Evolutionary conservation across 2,888 invertebrate species (phyloP).

Genomic region (Nemoura dubitans): DNA sequence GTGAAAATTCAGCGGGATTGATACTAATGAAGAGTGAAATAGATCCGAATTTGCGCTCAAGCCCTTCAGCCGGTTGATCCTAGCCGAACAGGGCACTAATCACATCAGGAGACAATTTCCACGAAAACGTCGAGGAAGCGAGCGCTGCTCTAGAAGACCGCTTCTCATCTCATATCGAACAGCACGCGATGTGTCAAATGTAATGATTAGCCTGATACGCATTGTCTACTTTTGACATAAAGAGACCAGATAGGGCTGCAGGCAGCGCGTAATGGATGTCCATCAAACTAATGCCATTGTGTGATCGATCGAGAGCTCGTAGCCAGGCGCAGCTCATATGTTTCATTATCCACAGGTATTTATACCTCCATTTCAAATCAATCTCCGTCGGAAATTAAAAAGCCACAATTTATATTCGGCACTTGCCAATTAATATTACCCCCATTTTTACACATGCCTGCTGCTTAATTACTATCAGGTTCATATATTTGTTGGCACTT

Average conservation of each 20-base stretch:
- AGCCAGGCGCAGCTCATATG: too few species aligned
- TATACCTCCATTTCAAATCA: neutral
- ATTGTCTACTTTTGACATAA: neutral
- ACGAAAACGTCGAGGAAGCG: neutral
- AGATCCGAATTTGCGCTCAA: neutral
- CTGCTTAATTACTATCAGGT: neutral
- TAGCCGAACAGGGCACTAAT: neutral
- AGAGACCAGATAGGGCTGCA: neutral
- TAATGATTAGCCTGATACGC: constrained; percentile 12
- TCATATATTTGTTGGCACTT: neutral
- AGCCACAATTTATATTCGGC: neutral
- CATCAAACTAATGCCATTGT: neutral
- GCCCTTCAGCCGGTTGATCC: neutral
- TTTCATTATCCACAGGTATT: neutral
- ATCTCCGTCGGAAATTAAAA: neutral
- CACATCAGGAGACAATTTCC: neutral
- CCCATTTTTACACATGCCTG: neutral
- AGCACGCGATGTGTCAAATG: neutral
- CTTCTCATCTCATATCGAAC: neutral
- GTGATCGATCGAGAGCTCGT: neutral
- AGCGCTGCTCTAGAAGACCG: neutral
- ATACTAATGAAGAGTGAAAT: neutral
- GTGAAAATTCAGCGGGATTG: neutral
- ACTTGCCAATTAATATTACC: neutral
- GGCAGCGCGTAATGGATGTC: neutral